Base-by-base conservation (phyloP, 1,140 invertebrate genomes). In the Bombus sylvicola region DNA sequence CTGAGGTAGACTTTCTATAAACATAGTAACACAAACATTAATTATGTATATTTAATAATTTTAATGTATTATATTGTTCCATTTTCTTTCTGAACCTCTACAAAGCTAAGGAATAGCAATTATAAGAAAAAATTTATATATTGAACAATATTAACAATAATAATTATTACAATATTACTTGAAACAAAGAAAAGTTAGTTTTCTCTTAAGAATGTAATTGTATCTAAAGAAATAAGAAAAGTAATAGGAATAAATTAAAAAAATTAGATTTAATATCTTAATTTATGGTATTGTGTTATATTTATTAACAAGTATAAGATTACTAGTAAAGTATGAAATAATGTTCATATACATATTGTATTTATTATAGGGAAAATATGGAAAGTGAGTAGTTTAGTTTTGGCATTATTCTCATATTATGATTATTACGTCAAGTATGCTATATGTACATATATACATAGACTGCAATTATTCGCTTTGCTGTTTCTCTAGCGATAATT, bases 1-100 rank as follows among this genome's bases (percentile, higher is more conserved):
- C 97, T 95, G 6, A 97, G 94, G 88, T 97, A 97, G 0, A 97
- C 95, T 94, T 96, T 96, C 96, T 97, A 88, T 25, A 92, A 81
- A 84, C 10, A n/a, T 71, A 37, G 10, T 28, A 28, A 71, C 25
- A 28, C 12, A 39, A 71, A 71, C 25, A 13, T 25, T 25, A 66
- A 68, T 37, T 68, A 25, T 4, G 18, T 53, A 8, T 22, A 53
- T 53, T 53, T 53, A 53, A 53, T 53, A 53, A 53, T 6, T 22
- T 53, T 53, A 53, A 53, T 53, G 18, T 22, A 34, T 10, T 22
- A 68, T 34, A 34, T 37, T 64, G 18, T 64, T 18, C n/a, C 1
- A 64, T 31, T 64, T 64, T 2, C 62, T 64, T 15, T 64, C 28
- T 8, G n/a, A 64, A 15, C 1, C n/a, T 64, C 4, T n/a, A 31